Evolutionary conservation across 64 coral and sea anemone genomes (phyloP).

Genomic region (Trachythela sp.): DNA sequence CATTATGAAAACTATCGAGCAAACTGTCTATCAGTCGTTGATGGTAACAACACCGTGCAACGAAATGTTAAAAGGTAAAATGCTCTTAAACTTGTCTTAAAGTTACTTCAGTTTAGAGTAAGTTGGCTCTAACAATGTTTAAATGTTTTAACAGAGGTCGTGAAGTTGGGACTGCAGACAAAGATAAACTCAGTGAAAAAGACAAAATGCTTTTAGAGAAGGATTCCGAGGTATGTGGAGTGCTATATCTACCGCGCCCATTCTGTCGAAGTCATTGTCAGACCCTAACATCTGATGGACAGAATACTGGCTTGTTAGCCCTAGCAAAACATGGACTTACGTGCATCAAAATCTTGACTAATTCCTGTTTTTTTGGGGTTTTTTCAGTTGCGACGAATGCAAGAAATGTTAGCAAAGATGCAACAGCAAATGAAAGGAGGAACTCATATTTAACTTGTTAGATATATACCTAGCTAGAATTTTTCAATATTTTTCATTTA

Average conservation of each 20-base stretch:
- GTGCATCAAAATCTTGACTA: too few species aligned
- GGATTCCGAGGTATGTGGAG: slow-evolving; percentile 66
- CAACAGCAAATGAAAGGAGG: background rate
- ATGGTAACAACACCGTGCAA: slow-evolving; percentile 23
- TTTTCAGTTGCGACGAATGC: background rate
- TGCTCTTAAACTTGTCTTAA: background rate
- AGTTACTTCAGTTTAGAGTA: background rate
- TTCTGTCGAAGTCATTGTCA: too few species aligned
- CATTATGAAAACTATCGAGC: slow-evolving; percentile 99
- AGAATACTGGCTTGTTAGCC: background rate
- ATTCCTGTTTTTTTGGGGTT: background rate
- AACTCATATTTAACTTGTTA: background rate
- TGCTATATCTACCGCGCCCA: too few species aligned
- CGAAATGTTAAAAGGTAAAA: background rate
- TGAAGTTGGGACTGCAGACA: slow-evolving; percentile 11
- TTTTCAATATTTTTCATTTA: background rate
- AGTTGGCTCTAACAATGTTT: background rate
- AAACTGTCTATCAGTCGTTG: slow-evolving; percentile 51
- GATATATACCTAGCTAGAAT: background rate
- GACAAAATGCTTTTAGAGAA: slow-evolving; percentile 73
- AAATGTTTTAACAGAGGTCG: background rate
- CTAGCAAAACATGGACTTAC: background rate
- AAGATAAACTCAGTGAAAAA: slow-evolving; percentile 65
- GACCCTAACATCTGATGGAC: too few species aligned
- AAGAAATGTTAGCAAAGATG: background rate